Base-by-base conservation (phyloP, 2,113 vertebrate genomes). In the Halichoeres trimaculatus region DNA sequence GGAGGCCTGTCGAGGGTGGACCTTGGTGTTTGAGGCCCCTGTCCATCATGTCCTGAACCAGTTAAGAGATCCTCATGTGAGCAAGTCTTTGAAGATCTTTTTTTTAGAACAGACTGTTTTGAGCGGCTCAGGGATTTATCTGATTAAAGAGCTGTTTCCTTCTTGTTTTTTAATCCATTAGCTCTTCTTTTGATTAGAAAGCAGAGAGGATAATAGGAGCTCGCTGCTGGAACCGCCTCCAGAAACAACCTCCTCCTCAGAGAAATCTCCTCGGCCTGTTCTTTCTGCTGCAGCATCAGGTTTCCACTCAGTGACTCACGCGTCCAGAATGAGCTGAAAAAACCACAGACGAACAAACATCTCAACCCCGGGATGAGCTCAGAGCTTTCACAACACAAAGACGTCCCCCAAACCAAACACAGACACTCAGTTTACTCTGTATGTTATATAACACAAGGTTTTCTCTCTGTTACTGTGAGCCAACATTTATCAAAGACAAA, bases 241-340 rank as follows among this genome's bases (percentile, higher is more conserved):
- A 45, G 4, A 19, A 45, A 5, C 5, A 45, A 13, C 11, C 12
- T 13, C 14, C 40, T 13, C 1, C 40, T 14, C 11, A 45, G 5
- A 17, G 2, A n/a, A n/a, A 10, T 11, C 11, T 20, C 9, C 34
- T 13, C 55, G 22, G 35, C 35, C 35, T 45, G 23, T 56, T 56
- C 11, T 20, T 12, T 17, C 24, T 54, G 24, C 17, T 1, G 13
- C 24, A 19, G 52, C 26, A 5, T 54, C 56, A 16, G 26, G 43
- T 36, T 51, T 36, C 22, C 26, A 8, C 34, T 36, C 45, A 6
- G 62, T 58, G 67, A 50, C 43, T 50, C 54, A 58, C 7, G 54
- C 58, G 43, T 58, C 16, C 62, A 64, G 62, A 64, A 64, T 51
- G 61, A 63, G 30, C 26, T 23, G 61, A 10, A 34, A 30, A 4